Evolutionary conservation across 2,888 invertebrate genomes (phyloP), one percentile per base, ranked within the genome.

Genomic region (Tiliacea aurago): DNA sequence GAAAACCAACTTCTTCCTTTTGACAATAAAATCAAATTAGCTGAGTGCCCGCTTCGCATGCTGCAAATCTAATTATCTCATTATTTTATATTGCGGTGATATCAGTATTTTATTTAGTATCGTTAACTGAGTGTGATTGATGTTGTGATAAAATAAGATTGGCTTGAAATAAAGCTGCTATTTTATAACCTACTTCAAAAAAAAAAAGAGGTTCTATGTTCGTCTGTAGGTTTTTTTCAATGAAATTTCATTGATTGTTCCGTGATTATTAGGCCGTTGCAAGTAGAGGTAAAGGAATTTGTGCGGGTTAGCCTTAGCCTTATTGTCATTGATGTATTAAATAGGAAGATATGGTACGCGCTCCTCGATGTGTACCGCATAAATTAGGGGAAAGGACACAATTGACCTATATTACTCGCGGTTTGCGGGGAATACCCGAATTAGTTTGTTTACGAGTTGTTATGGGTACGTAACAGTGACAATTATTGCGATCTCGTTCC

Each of bases 21-120:
- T n/a, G 53, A 62, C 18, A 62, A 53, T 71, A 66, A 76, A 76
- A 73, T 68, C 33, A 59, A 79, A 73, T 82, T 49, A 67, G 72
- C 45, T 18, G 41, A 76, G 70, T 68, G 61, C 43, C 55, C 13
- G 45, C 45, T 37, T 41, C 45, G 49, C 41, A 66, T 55, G 23
- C 53, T 70, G 20, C 62, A 58, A 73, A 64, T 51, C 61, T 56
- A 65, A 47, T 78, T 75, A 65, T 69, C 33, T 79, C 53, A 71
- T 76, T 58, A 63, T 62, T 62, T 69, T 74, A 65, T 49, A 37
- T 53, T 33, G 65, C 11, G 28, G 47, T 65, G 56, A 65, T 69
- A 55, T 69, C 37, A 13, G 33, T 65, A 20, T 45, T 49, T 41
- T 23, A 41, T 67, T 73, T 53, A 78, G 51, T 68, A 53, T 28